Evolutionary conservation across 2,113 vertebrate genomes (phyloP).

Genomic region (Numida meleagris): DNA sequence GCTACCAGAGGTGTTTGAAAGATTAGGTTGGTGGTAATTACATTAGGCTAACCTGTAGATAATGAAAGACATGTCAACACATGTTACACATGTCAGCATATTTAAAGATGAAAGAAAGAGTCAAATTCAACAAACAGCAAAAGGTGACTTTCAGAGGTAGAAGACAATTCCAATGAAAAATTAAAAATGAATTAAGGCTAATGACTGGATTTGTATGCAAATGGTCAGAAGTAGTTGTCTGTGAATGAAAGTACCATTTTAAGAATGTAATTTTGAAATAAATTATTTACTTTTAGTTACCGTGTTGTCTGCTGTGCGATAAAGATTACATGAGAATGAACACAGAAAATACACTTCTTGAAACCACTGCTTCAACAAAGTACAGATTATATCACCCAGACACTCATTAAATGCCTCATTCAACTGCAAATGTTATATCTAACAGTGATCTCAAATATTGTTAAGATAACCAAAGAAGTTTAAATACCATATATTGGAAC

Average conservation of each 20-base stretch:
- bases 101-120: not conserved
- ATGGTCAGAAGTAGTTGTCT: not conserved
- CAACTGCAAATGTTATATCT: constrained; percentile 31
- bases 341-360: constrained; percentile 3
- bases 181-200: not conserved
- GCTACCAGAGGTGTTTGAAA: constrained; percentile 38
- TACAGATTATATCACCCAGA: constrained; percentile 31
- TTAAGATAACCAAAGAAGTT: constrained; percentile 38
- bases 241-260: not conserved
- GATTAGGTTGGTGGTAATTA: constrained; percentile 17
- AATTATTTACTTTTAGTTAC: constrained; percentile 49
- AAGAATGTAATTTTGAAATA: constrained; percentile 4
- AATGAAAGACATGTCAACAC: constrained; percentile 32
- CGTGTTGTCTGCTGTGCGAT: constrained; percentile 29
- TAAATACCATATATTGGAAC: not conserved
- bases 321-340: constrained; percentile 32
- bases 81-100: not conserved
- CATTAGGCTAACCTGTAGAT: constrained; percentile 6
- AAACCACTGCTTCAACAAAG: constrained; percentile 39
- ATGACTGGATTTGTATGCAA: not conserved
- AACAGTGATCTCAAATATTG: constrained; percentile 11
- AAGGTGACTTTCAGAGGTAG: not conserved
- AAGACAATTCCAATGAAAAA: not conserved
- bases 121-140: not conserved
- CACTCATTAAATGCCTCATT: constrained; percentile 51